Evolutionary conservation across 2,113 vertebrate species (phyloP), one percentile per base, ranked within the genome.

Genomic region (Rhineura floridana): DNA sequence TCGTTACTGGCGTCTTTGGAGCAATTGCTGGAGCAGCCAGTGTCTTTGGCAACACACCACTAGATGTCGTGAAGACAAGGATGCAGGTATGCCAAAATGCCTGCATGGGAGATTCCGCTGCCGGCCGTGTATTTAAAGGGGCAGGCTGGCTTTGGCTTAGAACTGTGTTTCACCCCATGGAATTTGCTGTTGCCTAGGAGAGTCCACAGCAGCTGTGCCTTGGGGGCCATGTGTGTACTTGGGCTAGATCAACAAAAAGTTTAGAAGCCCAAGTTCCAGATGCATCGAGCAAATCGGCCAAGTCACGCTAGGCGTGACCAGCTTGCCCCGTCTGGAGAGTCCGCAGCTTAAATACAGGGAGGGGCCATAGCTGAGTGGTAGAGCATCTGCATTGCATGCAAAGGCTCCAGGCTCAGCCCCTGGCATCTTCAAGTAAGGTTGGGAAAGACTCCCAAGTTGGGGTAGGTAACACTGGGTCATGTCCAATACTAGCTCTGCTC

Each of bases 51-150:
- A 99, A 99, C 96, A 99, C 98, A 0, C 98, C 98, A 0, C 91
- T 99, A 63, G 99, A 99, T 0, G 99, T 99, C 78, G 97, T 99
- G 91, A 99, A 99, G 96, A 99, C 98, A 72, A 97, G 98, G 89
- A 98, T 99, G 99, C 98, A 99, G 98, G 98, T 99, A 93, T 0
- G 0, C 50, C 23, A 1, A 36, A 0, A 11, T 23, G 33, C 3
- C 28, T 6, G 13, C 69, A 17, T 33, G 46, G 44, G 42, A 10
- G 4, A 36, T 39, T 19, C 72, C 23, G n/a, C 42, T 25, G 17
- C 70, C 70, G 42, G 12, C 3, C 10, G 6, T 10, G 55, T 15
- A 13, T 82, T 17, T 44, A 75, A 39, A 73, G 55, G 55, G 11
- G 6, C 1, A 23, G 69, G 15, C 62, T 23, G 4, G 42, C 6